phyloP scores from a whole-genome alignment of 2,888 invertebrate genomes.

The Ochropleura leucogaster region DNA sequence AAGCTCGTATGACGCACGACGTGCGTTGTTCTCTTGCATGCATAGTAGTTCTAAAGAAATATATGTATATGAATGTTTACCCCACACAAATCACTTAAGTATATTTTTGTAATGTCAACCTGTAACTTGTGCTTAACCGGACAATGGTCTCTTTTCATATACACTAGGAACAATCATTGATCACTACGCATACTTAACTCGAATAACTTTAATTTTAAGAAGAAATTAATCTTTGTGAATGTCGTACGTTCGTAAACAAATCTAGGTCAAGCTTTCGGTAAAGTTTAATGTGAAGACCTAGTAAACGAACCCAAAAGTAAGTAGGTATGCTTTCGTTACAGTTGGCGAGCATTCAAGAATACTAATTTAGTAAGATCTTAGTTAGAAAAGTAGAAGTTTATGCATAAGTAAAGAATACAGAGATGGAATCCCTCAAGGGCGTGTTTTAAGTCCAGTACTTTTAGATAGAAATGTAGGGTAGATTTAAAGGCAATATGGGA shows the following conservation, averaged over 20 bases:
- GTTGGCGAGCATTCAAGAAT: slow-evolving; percentile 28
- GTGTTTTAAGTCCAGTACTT: slow-evolving; percentile 1
- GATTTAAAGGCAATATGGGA: neutral
- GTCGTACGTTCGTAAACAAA: neutral
- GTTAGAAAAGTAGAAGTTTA: neutral
- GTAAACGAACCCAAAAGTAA: slow-evolving; percentile 25
- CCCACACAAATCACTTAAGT: neutral
- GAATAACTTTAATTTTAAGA: neutral
- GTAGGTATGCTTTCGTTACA: neutral
- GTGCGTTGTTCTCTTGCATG: slow-evolving; percentile 94
- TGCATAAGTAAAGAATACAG: slow-evolving; percentile 1
- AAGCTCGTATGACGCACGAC: slow-evolving; percentile 95
- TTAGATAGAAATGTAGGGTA: neutral
- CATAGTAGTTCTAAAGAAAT: slow-evolving; percentile 93
- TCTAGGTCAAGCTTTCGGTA: slow-evolving; percentile 6
- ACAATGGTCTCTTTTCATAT: neutral
- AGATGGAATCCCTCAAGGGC: slow-evolving; percentile 25
- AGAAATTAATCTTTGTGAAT: neutral
- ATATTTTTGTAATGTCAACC: neutral
- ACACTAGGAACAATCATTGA: neutral
- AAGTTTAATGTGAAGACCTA: slow-evolving; percentile 13
- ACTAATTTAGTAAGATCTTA: neutral
- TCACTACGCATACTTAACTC: neutral
- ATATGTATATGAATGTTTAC: too few species aligned
- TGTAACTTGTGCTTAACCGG: too few species aligned